phyloP scores from a whole-genome alignment of 1,140 invertebrate genomes.

The Phymastichus coffea region DNA sequence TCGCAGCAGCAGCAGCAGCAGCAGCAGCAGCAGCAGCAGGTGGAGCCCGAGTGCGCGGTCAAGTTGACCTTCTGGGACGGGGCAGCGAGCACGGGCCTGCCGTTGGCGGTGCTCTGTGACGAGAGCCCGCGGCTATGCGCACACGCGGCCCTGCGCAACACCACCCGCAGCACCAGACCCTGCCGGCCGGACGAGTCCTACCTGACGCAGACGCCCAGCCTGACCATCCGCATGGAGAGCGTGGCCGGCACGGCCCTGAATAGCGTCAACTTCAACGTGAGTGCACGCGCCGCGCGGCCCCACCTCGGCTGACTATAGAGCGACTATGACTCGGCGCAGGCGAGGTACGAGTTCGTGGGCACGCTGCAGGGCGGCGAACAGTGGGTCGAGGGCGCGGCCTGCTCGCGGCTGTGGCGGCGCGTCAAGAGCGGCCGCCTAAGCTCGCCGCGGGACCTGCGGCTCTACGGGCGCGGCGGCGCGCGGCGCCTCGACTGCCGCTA shows the following conservation, averaged over 20 bases:
- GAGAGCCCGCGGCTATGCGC: conserved; percentile 77
- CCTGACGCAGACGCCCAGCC: conserved; percentile 65
- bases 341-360: conserved; percentile 81
- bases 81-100: conserved; percentile 43
- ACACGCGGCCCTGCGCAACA: conserved; percentile 74
- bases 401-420: conserved; percentile 60
- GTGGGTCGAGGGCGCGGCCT: conserved; percentile 57
- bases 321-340: conserved; percentile 31
- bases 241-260: conserved; percentile 58
- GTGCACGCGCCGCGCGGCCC: not conserved
- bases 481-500: conserved; percentile 72
- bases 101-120: conserved; percentile 71
- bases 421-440: conserved; percentile 63
- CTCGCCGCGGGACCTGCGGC: conserved; percentile 72
- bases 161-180: conserved; percentile 72
- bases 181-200: conserved; percentile 78
- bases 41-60: conserved; percentile 38
- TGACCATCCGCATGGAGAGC: conserved; percentile 54
- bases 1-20: not conserved
- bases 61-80: conserved; percentile 52
- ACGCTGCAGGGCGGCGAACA: conserved; percentile 72
- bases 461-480: conserved; percentile 76
- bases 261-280: conserved; percentile 55
- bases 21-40: conserved; percentile 1
- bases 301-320: not conserved